A percentile compares a stretch with the other conserved stretches of the same genome.
Conservation (phyloP, 2,113 vertebrate genomes). For the Eidolon helvum region DNA sequence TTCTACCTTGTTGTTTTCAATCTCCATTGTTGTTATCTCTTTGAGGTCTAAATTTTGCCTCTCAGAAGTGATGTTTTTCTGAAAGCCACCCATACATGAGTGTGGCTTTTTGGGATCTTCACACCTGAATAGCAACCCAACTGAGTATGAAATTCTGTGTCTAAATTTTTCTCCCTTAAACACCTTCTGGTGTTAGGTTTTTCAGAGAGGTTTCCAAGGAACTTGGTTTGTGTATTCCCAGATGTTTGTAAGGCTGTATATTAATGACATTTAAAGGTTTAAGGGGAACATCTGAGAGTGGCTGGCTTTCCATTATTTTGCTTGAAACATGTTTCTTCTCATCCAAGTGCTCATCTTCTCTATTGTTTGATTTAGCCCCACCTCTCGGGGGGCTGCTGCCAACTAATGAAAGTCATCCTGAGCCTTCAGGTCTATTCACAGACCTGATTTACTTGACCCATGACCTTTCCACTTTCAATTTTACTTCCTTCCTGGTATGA, state of each 20-base stretch:
- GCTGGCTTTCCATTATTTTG: neutral
- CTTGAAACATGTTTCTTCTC: neutral
- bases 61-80: neutral
- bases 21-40: neutral
- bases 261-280: neutral
- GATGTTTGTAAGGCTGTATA: neutral
- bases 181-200: neutral
- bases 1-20: neutral
- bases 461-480: neutral
- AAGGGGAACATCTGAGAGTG: neutral
- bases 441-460: neutral
- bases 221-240: neutral
- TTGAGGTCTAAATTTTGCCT: neutral
- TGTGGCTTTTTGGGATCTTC: neutral
- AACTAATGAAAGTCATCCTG: neutral
- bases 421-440: neutral
- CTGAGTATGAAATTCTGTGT: neutral
- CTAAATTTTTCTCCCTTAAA: neutral
- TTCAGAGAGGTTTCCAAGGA: neutral
- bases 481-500: neutral
- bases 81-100: neutral
- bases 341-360: neutral
- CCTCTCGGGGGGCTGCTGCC: neutral
- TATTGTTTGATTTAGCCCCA: neutral
- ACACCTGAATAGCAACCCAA: neutral